Conservation (phyloP, 2,888 invertebrate genomes). For the Drosophila fungiperda region DNA sequence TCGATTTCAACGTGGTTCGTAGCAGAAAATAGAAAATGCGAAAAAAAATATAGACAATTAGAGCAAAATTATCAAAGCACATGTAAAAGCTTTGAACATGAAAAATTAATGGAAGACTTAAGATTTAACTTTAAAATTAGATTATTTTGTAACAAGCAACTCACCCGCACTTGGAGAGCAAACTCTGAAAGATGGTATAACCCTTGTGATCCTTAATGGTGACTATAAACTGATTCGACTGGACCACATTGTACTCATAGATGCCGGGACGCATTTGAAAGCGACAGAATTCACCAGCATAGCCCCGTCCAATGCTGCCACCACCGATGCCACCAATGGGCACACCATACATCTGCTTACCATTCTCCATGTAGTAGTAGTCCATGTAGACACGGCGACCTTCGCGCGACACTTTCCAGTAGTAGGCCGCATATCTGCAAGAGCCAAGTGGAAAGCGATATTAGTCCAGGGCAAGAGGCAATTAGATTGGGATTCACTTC, state of each 20-base stretch:
- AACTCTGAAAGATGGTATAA: conserved; percentile 91
- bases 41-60: conserved; percentile 1
- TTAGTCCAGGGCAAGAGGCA: conserved; percentile 1
- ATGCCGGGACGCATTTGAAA: conserved; percentile 95
- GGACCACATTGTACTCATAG: conserved; percentile 93
- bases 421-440: conserved; percentile 90
- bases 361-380: conserved; percentile 89
- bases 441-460: conserved; percentile 1
- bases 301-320: conserved; percentile 93
- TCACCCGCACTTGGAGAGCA: conserved; percentile 91
- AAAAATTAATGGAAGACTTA: conserved; percentile 9
- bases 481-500: conserved; percentile 36
- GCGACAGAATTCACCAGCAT: conserved; percentile 96
- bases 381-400: conserved; percentile 92
- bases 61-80: neutral
- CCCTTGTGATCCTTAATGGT: conserved; percentile 90
- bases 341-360: conserved; percentile 95
- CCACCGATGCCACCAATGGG: conserved; percentile 93
- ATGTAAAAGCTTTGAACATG: neutral
- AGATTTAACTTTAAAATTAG: neutral
- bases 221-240: conserved; percentile 96
- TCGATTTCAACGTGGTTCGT: neutral
- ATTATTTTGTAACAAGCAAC: conserved; percentile 57
- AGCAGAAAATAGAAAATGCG: neutral
- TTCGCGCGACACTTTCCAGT: conserved; percentile 88